phyloP scores from a whole-genome alignment of 1,140 invertebrate species.

The Vollenhovia emeryi region DNA sequence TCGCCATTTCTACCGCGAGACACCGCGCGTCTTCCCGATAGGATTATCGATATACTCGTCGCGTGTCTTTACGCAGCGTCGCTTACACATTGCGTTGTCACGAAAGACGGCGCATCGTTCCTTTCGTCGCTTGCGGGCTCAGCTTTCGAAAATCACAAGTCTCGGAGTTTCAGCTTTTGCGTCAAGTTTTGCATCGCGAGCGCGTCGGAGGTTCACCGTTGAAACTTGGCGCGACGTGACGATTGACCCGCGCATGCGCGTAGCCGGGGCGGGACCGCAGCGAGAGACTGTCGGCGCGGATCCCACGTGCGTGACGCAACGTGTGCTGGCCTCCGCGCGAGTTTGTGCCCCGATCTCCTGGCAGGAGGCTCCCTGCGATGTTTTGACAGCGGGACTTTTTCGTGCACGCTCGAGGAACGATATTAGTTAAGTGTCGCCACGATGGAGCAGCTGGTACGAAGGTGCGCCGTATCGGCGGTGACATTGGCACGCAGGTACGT shows the following conservation, averaged over 20 bases:
- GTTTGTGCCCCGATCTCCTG: too few relatives aligned
- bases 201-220: too few relatives aligned
- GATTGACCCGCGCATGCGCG: too few relatives aligned
- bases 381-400: background rate
- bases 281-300: too few relatives aligned
- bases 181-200: too few relatives aligned
- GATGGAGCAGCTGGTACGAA: conserved; percentile 52
- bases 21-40: background rate
- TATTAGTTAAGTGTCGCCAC: conserved; percentile 24
- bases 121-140: background rate
- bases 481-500: conserved; percentile 45
- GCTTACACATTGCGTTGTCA: conserved; percentile 31
- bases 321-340: too few relatives aligned
- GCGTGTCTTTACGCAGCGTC: background rate
- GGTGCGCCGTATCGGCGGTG: background rate
- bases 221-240: too few relatives aligned
- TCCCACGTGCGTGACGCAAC: too few relatives aligned
- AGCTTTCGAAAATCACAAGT: too few relatives aligned
- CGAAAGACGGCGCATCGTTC: background rate
- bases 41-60: background rate
- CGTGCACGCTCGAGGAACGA: conserved; percentile 37
- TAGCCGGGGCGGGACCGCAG: too few relatives aligned
- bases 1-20: background rate
- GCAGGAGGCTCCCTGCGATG: background rate
- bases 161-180: too few relatives aligned